These are phyloP conservation scores for Mystacides longicornis DNA, from an alignment of 2,888 invertebrate species.

Conservation along the genomic window DNA sequence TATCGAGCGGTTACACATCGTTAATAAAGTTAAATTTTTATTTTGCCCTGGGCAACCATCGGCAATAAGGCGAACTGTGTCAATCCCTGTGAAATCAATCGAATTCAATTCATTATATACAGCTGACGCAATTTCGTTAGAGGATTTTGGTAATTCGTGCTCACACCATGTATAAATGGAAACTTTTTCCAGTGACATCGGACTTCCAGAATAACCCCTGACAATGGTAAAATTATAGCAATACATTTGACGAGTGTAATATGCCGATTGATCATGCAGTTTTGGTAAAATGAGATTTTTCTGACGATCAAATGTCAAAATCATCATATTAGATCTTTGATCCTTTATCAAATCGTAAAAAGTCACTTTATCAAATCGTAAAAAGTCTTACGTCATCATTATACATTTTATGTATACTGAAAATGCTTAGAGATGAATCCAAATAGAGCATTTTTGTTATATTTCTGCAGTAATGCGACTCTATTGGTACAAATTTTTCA, in stretches of 20 bases:
- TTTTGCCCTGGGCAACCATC: neutral
- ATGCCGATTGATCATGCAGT: conserved; percentile 28
- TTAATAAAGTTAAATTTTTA: neutral
- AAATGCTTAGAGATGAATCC: conserved; percentile 20
- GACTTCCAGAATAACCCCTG: neutral
- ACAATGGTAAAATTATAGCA: neutral
- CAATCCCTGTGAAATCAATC: neutral
- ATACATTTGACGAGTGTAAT: conserved; percentile 26
- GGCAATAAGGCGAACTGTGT: neutral
- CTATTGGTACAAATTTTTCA: neutral
- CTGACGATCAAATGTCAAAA: conserved; percentile 29
- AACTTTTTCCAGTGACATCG: neutral
- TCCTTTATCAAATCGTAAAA: conserved; percentile 26
- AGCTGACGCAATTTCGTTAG: neutral
- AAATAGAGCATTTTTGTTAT: conserved; percentile 18
- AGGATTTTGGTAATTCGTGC: neutral
- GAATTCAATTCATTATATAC: neutral
- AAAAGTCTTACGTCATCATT: conserved; percentile 3
- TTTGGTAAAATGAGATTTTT: conserved; percentile 29
- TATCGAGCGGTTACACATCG: neutral
- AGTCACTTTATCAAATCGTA: too few relatives aligned
- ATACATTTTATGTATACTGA: conserved; percentile 18
- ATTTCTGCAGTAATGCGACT: conserved; percentile 23
- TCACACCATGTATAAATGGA: neutral
- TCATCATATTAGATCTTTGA: conserved; percentile 9